Evolutionary conservation across 2,113 vertebrate genomes (phyloP).

Genomic region (Mesocricetus auratus): DNA sequence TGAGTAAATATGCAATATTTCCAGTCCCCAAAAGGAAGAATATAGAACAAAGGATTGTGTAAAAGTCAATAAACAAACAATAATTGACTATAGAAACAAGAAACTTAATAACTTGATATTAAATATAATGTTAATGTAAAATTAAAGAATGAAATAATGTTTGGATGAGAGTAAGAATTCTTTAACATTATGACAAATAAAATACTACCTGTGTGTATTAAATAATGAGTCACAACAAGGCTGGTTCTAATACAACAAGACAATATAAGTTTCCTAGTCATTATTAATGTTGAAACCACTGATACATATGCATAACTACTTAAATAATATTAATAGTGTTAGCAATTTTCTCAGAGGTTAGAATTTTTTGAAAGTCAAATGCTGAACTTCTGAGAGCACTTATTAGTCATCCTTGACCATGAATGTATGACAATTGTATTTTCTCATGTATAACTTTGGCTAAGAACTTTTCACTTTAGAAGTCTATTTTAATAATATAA

Average conservation of each 20-base stretch:
- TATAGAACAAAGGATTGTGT: neutral
- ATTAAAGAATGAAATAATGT: neutral
- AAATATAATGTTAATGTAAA: neutral
- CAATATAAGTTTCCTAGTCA: neutral
- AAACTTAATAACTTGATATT: neutral
- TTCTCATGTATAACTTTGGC: slow-evolving; percentile 29
- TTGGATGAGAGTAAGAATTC: neutral
- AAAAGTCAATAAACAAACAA: neutral
- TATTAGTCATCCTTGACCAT: slow-evolving; percentile 39
- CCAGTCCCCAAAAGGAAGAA: neutral
- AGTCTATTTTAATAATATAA: slow-evolving; percentile 74
- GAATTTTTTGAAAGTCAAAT: neutral
- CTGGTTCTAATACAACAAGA: neutral
- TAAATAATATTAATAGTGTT: neutral
- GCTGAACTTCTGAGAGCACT: slow-evolving; percentile 18
- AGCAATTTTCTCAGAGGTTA: neutral
- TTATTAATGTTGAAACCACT: neutral
- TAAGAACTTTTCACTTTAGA: slow-evolving; percentile 49
- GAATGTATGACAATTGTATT: slow-evolving; percentile 14
- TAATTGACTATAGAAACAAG: neutral
- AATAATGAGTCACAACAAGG: neutral
- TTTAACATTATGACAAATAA: neutral
- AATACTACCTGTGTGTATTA: neutral
- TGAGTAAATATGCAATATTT: neutral
- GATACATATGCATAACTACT: neutral